Conservation (phyloP, 1,140 invertebrate genomes). For the Anastrepha obliqua region DNA sequence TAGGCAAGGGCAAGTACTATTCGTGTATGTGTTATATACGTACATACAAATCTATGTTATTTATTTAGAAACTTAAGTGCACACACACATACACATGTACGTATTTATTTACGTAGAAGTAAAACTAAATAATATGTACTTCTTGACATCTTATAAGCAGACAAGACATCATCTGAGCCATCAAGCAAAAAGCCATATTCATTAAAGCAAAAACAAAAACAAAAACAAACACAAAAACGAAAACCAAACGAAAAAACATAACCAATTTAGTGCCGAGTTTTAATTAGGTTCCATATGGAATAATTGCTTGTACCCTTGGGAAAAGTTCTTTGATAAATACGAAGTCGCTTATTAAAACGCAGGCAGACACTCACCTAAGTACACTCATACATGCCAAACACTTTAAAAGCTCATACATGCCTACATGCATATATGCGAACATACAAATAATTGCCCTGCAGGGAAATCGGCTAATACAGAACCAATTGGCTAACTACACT, state of each 20-base stretch:
- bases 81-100: not conserved
- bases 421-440: too few relatives aligned
- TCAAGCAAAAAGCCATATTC: not conserved
- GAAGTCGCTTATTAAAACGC: constrained; percentile 33
- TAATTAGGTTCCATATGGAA: constrained; percentile 39
- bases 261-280: not conserved
- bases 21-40: not conserved
- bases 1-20: too few relatives aligned
- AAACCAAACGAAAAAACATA: not conserved
- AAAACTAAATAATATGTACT: not conserved
- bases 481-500: too few relatives aligned
- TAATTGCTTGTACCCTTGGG: constrained; percentile 20
- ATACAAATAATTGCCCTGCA: too few relatives aligned
- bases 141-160: not conserved
- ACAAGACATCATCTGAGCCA: not conserved
- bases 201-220: not conserved
- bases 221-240: not conserved
- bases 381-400: not conserved
- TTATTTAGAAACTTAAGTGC: not conserved
- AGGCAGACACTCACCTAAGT: not conserved
- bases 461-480: too few relatives aligned
- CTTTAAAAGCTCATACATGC: too few relatives aligned
- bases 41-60: not conserved
- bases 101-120: not conserved
- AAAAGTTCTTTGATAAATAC: constrained; percentile 25